Percentiles rank a stretch among this genome's conserved stretches.
phyloP scores from a whole-genome alignment of 2,797 vertebrate genomes.

The Gadopsis marmoratus region DNA sequence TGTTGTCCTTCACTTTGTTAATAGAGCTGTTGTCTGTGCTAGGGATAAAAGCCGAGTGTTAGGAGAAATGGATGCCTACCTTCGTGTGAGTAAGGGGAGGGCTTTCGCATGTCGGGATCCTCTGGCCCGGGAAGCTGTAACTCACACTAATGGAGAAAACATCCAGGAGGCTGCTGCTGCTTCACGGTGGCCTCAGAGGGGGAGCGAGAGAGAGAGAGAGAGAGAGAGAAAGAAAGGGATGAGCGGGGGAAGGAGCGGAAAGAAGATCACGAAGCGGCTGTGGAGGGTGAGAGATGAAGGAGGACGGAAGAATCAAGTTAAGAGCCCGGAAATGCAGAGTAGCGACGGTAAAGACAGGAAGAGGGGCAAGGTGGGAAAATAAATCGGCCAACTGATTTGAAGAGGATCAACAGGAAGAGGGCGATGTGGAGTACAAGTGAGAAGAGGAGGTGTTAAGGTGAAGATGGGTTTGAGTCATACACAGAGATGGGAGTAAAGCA shows the following conservation, averaged over 20 bases:
- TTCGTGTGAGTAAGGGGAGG: constrained; percentile 52
- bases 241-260: neutral
- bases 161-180: constrained; percentile 13
- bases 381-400: neutral
- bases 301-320: neutral
- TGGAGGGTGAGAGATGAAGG: neutral
- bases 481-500: neutral
- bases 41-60: constrained; percentile 42
- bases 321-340: neutral
- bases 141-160: constrained; percentile 62
- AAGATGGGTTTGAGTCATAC: neutral
- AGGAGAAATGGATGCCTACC: constrained; percentile 45
- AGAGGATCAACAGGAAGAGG: neutral
- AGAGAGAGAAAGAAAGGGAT: neutral
- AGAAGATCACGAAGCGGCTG: neutral
- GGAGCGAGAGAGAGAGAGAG: neutral
- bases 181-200: constrained; percentile 7
- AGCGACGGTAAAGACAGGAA: too few species aligned
- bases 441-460: constrained; percentile 9
- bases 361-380: neutral
- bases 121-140: constrained; percentile 49
- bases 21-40: constrained; percentile 54
- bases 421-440: neutral
- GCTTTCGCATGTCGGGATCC: constrained; percentile 48
- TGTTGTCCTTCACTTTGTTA: constrained; percentile 46